phyloP scores from a whole-genome alignment of 2,888 invertebrate species.

The Scotopteryx bipunctaria region DNA sequence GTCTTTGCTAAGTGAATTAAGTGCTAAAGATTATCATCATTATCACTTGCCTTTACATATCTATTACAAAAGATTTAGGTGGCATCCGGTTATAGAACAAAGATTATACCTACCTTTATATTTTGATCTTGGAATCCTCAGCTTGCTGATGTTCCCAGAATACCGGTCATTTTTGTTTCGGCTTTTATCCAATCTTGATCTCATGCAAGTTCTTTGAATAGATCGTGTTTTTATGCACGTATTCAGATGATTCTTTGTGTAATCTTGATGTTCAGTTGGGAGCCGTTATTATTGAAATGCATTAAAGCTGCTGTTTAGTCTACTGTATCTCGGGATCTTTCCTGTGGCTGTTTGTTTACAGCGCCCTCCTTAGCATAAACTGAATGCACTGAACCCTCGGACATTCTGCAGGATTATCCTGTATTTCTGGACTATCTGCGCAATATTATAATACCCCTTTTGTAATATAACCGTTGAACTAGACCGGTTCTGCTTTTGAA shows the following conservation, averaged over 20 bases:
- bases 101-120: no score
- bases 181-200: not conserved
- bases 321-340: constrained; percentile 60
- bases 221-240: not conserved
- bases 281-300: constrained; percentile 45
- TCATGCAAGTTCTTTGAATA: constrained; percentile 4
- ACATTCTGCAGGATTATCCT: constrained; percentile 23
- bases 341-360: constrained; percentile 59
- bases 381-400: constrained; percentile 21
- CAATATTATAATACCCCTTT: constrained; percentile 27
- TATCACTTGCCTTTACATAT: no score
- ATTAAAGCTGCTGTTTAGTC: constrained; percentile 71
- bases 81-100: no score
- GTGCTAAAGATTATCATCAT: no score
- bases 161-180: not conserved
- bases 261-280: constrained; percentile 18
- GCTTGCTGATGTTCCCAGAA: not conserved
- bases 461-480: constrained; percentile 61
- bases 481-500: constrained; percentile 55
- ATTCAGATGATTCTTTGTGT: constrained; percentile 22
- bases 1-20: no score
- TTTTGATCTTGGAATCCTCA: not conserved
- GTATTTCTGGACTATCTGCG: constrained; percentile 29
- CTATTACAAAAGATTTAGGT: no score
- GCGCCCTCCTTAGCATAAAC: constrained; percentile 48